Conservation (phyloP, 1,140 invertebrate species). For the Drosophila pruinosa region DNA sequence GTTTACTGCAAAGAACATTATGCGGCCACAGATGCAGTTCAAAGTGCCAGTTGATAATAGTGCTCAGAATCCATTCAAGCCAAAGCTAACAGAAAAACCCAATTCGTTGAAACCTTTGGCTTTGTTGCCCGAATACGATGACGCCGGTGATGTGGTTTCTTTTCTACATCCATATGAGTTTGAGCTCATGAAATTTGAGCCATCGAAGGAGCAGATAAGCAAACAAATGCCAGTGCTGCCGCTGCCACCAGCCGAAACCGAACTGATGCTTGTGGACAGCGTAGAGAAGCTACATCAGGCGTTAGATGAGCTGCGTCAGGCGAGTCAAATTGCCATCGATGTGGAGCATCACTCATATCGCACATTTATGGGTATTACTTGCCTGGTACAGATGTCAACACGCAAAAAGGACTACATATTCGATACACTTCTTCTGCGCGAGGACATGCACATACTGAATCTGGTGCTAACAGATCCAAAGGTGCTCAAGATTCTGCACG, state of each 20-base stretch:
- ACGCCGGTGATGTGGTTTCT: constrained; percentile 85
- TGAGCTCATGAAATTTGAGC: constrained; percentile 90
- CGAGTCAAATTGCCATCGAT: constrained; percentile 92
- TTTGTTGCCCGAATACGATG: constrained; percentile 87
- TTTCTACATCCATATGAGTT: constrained; percentile 95
- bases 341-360: constrained; percentile 95
- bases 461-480: constrained; percentile 95
- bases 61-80: constrained; percentile 89
- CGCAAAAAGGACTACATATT: constrained; percentile 93
- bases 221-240: constrained; percentile 73
- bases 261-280: constrained; percentile 88
- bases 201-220: constrained; percentile 83
- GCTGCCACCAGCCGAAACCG: constrained; percentile 86
- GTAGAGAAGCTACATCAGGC: constrained; percentile 87
- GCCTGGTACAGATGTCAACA: constrained; percentile 97
- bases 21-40: constrained; percentile 92
- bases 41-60: constrained; percentile 94
- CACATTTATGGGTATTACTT: constrained; percentile 93
- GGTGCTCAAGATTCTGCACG: constrained; percentile 98
- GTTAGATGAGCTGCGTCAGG: constrained; percentile 86
- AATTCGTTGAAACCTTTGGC: constrained; percentile 93
- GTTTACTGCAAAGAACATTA: constrained; percentile 89
- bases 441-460: constrained; percentile 93
- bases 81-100: constrained; percentile 93
- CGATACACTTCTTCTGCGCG: constrained; percentile 92